phyloP scores from a whole-genome alignment of 2,797 vertebrate genomes.

The Sebastes hubbsi region DNA sequence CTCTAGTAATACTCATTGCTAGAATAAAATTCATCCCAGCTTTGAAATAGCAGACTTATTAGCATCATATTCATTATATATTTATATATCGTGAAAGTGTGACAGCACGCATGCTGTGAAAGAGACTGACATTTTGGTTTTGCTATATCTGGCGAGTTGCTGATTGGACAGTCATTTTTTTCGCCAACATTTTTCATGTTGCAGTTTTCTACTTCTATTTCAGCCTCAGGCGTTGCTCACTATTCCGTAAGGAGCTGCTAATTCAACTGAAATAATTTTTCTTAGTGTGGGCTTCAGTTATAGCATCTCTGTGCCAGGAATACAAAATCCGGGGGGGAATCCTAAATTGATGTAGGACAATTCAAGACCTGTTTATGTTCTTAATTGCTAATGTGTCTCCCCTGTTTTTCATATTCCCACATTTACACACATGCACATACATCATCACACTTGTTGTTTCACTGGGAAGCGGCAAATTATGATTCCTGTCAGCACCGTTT shows the following conservation, averaged over 20 bases:
- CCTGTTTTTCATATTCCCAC: neutral
- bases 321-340: neutral
- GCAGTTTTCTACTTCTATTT: neutral
- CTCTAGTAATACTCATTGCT: neutral
- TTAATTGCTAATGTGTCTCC: neutral
- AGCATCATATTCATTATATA: neutral
- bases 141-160: neutral
- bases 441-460: slow-evolving; percentile 10
- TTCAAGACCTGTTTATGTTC: neutral
- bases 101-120: neutral
- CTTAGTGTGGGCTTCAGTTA: neutral
- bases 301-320: neutral
- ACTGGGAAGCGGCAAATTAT: slow-evolving; percentile 56
- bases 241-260: neutral
- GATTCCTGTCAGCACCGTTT: slow-evolving; percentile 61
- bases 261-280: neutral
- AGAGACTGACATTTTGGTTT: neutral
- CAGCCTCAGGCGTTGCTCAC: neutral
- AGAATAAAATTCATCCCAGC: neutral
- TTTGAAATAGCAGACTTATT: neutral
- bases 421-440: neutral
- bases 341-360: neutral
- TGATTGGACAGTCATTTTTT: neutral
- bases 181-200: neutral
- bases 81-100: neutral